Conservation (phyloP, 1,140 invertebrate species). For the Muscidifurax raptorellus region DNA sequence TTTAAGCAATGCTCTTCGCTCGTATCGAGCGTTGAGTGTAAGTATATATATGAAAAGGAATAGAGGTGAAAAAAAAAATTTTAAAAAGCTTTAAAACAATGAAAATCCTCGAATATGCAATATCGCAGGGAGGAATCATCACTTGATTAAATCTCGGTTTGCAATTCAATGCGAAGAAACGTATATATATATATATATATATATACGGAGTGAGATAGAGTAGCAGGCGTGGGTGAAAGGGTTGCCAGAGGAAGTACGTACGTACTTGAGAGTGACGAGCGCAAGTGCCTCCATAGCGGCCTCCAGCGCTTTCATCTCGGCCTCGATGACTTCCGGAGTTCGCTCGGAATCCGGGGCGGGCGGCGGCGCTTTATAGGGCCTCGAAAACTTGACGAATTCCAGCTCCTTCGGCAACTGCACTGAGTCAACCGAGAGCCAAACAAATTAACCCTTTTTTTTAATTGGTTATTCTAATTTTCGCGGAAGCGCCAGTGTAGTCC, state of each 20-base stretch:
- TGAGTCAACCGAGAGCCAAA: constrained; percentile 62
- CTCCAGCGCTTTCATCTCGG: constrained; percentile 85
- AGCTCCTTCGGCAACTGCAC: constrained; percentile 82
- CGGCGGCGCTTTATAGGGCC: constrained; percentile 82
- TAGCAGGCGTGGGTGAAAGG: not conserved
- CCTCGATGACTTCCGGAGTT: constrained; percentile 87
- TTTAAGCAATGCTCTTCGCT: no score
- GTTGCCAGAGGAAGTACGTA: constrained; percentile 1
- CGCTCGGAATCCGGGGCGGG: constrained; percentile 81
- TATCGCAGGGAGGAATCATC: not conserved
- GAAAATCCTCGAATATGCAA: no score
- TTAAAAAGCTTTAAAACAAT: no score
- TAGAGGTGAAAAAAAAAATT: no score
- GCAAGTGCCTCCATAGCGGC: constrained; percentile 84
- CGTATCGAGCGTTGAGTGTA: no score
- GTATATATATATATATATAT: no score
- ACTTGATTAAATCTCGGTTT: constrained; percentile 2
- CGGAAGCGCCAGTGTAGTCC: no score
- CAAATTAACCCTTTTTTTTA: not conserved
- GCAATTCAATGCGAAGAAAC: not conserved
- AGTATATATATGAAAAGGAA: no score
- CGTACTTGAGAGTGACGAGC: constrained; percentile 82
- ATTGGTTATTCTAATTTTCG: no score
- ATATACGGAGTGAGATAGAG: not conserved
- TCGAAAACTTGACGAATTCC: constrained; percentile 80